Percentiles rank a stretch among this genome's conserved stretches.
Evolutionary conservation across 2,797 vertebrate genomes (phyloP).

Genomic region (Erpetoichthys calabaricus): DNA sequence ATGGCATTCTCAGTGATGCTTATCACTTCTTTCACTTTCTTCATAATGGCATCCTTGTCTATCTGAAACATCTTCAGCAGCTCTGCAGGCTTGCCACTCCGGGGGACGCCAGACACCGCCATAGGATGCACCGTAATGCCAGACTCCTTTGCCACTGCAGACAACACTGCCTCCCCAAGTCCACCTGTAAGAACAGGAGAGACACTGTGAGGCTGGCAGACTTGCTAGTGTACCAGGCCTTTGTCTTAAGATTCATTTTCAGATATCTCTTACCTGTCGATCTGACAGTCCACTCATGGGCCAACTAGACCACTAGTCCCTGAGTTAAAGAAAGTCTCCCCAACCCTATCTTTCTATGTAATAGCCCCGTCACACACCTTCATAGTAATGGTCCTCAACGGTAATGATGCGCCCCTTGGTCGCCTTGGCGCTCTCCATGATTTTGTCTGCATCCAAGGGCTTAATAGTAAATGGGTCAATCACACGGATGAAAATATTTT

Average conservation of each 20-base stretch:
- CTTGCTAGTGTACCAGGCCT: too few species aligned
- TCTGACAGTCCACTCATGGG: too few species aligned
- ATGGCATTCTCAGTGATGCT: slow-evolving; percentile 41
- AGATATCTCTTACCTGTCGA: not conserved
- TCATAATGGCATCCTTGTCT: slow-evolving; percentile 58
- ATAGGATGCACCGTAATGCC: slow-evolving; percentile 47
- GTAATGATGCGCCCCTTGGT: slow-evolving; percentile 82
- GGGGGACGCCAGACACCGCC: slow-evolving; percentile 56
- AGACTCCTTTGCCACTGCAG: slow-evolving; percentile 46
- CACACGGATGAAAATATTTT: slow-evolving; percentile 68
- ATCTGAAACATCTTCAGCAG: slow-evolving; percentile 68
- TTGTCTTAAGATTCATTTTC: not conserved
- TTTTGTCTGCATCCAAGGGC: slow-evolving; percentile 79
- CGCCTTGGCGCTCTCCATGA: slow-evolving; percentile 65
- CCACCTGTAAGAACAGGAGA: slow-evolving; percentile 41
- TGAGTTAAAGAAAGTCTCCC: not conserved
- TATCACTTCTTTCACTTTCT: slow-evolving; percentile 46
- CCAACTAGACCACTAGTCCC: too few species aligned
- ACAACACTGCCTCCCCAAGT: slow-evolving; percentile 59
- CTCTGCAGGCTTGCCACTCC: slow-evolving; percentile 60
- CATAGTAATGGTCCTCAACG: slow-evolving; percentile 87
- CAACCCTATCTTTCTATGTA: not conserved
- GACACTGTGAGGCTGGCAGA: not conserved
- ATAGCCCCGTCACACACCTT: slow-evolving; percentile 46
- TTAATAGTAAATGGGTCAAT: slow-evolving; percentile 90